A percentile compares a stretch with the other conserved stretches of the same genome.
Evolutionary conservation across 1,140 invertebrate genomes (phyloP).

Genomic region (Meloidogyne chitwoodi): DNA sequence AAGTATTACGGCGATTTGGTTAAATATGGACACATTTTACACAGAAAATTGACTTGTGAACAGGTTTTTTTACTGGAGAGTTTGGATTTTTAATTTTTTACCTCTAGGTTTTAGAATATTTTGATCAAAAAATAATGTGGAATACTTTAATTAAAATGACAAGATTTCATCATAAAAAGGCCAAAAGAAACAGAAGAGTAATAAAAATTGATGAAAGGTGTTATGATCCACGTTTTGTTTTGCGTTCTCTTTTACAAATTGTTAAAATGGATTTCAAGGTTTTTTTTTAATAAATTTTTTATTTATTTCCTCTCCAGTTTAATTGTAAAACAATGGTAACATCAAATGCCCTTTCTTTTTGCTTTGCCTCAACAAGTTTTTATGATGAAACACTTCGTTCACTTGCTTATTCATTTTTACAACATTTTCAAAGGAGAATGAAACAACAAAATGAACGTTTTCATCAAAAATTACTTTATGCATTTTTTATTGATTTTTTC

Average conservation of each 20-base stretch:
- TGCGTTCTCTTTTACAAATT: slow-evolving; percentile 35
- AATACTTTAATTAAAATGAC: slow-evolving; percentile 26
- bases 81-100: background rate
- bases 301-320: slow-evolving; percentile 22
- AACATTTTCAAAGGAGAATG: slow-evolving; percentile 26
- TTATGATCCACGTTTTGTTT: slow-evolving; percentile 44
- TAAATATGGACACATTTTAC: slow-evolving; percentile 23
- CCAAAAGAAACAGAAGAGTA: background rate
- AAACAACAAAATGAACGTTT: slow-evolving; percentile 44
- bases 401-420: slow-evolving; percentile 37
- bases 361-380: slow-evolving; percentile 44
- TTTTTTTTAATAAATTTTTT: background rate
- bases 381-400: slow-evolving; percentile 27
- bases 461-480: slow-evolving; percentile 32
- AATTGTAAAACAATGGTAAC: slow-evolving; percentile 30
- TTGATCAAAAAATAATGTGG: slow-evolving; percentile 34
- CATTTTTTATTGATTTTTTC: slow-evolving; percentile 41
- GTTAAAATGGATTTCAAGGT: slow-evolving; percentile 8
- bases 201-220: slow-evolving; percentile 17
- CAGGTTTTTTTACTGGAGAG: background rate
- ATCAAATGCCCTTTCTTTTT: slow-evolving; percentile 44
- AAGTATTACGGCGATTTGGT: slow-evolving; percentile 26
- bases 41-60: slow-evolving; percentile 21
- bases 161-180: background rate
- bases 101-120: slow-evolving; percentile 35